Conservation (phyloP, 2,888 invertebrate species). For the Acrobasis repandana region DNA sequence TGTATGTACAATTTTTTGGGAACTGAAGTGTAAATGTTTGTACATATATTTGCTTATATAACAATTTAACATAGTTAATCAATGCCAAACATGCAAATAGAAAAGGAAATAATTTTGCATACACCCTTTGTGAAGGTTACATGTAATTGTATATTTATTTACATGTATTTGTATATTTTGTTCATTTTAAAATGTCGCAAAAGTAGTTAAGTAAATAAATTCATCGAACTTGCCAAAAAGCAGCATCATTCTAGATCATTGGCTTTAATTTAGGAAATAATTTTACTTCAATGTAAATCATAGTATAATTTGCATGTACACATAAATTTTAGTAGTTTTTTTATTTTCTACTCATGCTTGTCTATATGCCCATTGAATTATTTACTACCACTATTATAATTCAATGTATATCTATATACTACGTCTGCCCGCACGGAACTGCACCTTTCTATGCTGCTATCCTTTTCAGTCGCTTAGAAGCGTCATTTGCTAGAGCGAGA, state of each 20-base stretch:
- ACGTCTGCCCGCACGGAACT: no score
- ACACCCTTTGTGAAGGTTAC: constrained; percentile 1
- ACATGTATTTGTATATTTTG: constrained; percentile 28
- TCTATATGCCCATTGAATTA: no score
- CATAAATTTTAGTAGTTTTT: no score
- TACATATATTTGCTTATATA: no score
- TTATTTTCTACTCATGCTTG: no score
- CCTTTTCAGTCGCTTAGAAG: no score
- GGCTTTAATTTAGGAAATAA: constrained; percentile 10
- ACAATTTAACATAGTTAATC: background rate
- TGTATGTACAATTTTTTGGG: background rate
- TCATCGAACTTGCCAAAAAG: constrained; percentile 14
- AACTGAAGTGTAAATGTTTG: background rate
- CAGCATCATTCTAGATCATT: constrained; percentile 29
- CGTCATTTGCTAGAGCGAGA: no score
- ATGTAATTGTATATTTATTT: background rate
- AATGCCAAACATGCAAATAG: background rate
- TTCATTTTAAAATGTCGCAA: constrained; percentile 24
- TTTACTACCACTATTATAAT: no score
- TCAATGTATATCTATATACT: no score
- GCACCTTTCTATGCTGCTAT: no score
- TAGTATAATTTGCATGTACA: background rate
- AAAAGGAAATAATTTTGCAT: background rate
- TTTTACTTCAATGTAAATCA: background rate
- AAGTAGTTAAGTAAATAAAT: background rate